These are phyloP conservation scores for Heterodera carotae DNA, from an alignment of 1,140 invertebrate genomes.

Conservation along the genomic window DNA sequence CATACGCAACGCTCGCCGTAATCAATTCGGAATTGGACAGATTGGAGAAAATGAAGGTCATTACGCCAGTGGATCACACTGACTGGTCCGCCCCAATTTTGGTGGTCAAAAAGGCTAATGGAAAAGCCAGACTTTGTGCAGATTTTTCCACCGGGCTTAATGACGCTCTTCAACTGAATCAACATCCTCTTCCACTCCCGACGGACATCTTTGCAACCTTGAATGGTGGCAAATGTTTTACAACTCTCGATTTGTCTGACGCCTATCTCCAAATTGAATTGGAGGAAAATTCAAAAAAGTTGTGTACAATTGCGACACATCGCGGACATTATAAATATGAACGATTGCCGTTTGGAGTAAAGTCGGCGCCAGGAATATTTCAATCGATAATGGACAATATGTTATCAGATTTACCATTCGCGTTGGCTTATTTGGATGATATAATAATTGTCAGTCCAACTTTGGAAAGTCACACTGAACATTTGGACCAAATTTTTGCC, in stretches of 20 bases:
- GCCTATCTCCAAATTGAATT: constrained; percentile 41
- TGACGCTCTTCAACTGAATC: too few relatives aligned
- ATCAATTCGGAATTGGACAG: constrained; percentile 37
- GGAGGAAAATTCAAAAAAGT: constrained; percentile 34
- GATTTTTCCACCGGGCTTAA: constrained; percentile 31
- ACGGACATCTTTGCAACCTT: constrained; percentile 59
- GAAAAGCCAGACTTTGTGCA: constrained; percentile 8
- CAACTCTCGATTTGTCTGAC: constrained; percentile 58
- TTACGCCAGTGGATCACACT: constrained; percentile 54
- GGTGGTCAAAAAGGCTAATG: neutral
- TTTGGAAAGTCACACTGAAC: too few relatives aligned
- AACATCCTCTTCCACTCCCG: constrained; percentile 51
- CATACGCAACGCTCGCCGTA: too few relatives aligned
- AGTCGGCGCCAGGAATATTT: too few relatives aligned
- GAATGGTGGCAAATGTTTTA: constrained; percentile 50
- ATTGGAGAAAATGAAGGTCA: constrained; percentile 50
- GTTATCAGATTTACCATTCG: too few relatives aligned
- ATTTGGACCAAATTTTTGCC: constrained; percentile 68
- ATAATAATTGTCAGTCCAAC: too few relatives aligned
- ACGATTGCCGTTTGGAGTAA: too few relatives aligned
- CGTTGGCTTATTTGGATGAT: constrained; percentile 62
- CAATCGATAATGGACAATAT: too few relatives aligned
- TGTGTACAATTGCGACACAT: constrained; percentile 10
- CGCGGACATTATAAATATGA: constrained; percentile 6
- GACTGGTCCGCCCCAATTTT: constrained; percentile 67